Evolutionary conservation across 2,888 invertebrate genomes (phyloP).

Genomic region (Leptopilina syphax): DNA sequence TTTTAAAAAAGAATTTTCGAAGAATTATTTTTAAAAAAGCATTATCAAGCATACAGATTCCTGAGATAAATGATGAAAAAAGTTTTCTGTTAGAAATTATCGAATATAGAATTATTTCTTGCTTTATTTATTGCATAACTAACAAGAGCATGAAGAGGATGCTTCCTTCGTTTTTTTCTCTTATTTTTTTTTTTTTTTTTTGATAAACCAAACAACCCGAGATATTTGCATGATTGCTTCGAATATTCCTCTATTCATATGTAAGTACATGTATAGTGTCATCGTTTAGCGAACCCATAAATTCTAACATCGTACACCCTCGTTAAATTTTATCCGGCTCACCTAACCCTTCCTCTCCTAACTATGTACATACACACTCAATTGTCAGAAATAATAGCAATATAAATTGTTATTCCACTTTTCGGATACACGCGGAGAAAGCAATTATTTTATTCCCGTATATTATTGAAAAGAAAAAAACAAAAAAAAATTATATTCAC

Average conservation of each 20-base stretch:
- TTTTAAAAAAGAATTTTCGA: too few relatives aligned
- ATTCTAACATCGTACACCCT: slow-evolving; percentile 45
- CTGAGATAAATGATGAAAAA: too few relatives aligned
- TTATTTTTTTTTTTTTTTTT: not conserved
- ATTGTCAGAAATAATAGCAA: slow-evolving; percentile 21
- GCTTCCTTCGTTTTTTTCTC: not conserved
- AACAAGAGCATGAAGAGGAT: not conserved
- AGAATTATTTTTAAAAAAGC: too few relatives aligned
- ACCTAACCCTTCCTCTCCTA: slow-evolving; percentile 22
- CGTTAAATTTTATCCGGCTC: slow-evolving; percentile 49
- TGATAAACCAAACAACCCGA: slow-evolving; percentile 5
- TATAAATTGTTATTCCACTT: not conserved
- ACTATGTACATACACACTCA: slow-evolving; percentile 13
- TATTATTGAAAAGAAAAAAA: not conserved
- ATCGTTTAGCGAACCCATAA: slow-evolving; percentile 42
- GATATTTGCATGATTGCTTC: slow-evolving; percentile 31
- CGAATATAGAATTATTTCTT: too few relatives aligned
- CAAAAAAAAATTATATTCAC: too few relatives aligned
- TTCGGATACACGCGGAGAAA: not conserved
- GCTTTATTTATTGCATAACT: too few relatives aligned
- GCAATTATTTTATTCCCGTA: not conserved
- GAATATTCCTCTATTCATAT: slow-evolving; percentile 26
- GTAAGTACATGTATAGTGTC: slow-evolving; percentile 39
- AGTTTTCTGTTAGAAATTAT: too few relatives aligned
- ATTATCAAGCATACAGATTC: too few relatives aligned